These are phyloP conservation scores for Genyomyrus donnyi DNA, from an alignment of 2,113 vertebrate species.

Conservation along the genomic window DNA sequence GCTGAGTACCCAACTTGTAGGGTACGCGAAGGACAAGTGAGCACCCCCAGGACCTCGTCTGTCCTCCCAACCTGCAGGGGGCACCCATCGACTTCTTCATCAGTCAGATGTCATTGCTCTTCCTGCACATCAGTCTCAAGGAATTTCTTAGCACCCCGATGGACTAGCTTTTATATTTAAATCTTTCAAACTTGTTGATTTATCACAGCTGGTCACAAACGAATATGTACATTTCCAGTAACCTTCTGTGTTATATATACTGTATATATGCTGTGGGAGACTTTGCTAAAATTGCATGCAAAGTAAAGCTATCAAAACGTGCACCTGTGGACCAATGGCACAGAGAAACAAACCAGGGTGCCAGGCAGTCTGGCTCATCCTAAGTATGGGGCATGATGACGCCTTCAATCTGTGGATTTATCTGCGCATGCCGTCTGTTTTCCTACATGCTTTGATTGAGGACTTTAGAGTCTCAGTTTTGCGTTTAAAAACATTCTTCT, in stretches of 20 bases:
- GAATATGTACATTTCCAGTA: neutral
- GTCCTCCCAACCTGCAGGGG: neutral
- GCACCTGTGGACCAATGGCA: neutral
- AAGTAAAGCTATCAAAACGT: neutral
- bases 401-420: neutral
- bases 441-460: neutral
- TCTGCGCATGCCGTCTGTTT: neutral
- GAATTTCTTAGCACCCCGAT: neutral
- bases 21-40: slow-evolving; percentile 24
- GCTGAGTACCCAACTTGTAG: slow-evolving; percentile 36
- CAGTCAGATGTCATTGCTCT: neutral
- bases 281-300: neutral
- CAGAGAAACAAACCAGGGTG: neutral
- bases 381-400: neutral
- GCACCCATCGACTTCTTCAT: neutral
- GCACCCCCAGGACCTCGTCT: neutral
- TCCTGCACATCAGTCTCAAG: neutral
- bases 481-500: neutral
- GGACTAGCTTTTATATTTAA: neutral
- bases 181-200: neutral
- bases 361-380: neutral
- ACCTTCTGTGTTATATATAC: neutral
- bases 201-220: neutral
- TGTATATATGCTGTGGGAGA: neutral
- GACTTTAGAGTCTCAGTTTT: neutral